These are phyloP conservation scores for Hermaeophaga mercurialis DNA, from an alignment of 2,888 invertebrate species.

Conservation along the genomic window DNA sequence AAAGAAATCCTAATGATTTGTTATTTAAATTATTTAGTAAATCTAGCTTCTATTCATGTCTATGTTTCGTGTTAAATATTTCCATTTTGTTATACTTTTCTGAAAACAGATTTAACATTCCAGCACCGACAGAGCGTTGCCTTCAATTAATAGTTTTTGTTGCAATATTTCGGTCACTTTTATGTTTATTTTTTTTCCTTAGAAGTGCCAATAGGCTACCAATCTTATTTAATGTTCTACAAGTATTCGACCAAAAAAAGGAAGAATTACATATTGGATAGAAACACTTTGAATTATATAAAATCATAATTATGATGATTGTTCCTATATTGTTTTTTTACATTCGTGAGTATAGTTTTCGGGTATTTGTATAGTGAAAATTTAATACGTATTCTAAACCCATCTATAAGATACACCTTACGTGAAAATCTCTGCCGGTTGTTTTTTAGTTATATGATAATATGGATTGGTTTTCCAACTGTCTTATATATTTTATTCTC, in stretches of 20 bases:
- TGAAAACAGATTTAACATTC: neutral
- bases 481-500: neutral
- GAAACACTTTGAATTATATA: neutral
- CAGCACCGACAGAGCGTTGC: neutral
- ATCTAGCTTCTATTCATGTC: neutral
- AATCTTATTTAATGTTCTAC: neutral
- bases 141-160: neutral
- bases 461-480: neutral
- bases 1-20: neutral
- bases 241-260: constrained; percentile 1
- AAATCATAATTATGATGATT: neutral
- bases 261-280: neutral
- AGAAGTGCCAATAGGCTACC: neutral
- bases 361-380: too few species aligned
- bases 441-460: neutral
- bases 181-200: neutral
- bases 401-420: neutral
- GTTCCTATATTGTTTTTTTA: neutral
- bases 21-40: neutral
- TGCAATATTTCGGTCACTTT: neutral
- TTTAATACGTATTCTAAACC: too few species aligned
- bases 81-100: neutral
- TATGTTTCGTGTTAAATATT: neutral
- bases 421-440: neutral
- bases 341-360: too few species aligned